phyloP scores from a whole-genome alignment of 37 sponge, comb jelly and placozoan species.

The Aplysina aerophoba region DNA sequence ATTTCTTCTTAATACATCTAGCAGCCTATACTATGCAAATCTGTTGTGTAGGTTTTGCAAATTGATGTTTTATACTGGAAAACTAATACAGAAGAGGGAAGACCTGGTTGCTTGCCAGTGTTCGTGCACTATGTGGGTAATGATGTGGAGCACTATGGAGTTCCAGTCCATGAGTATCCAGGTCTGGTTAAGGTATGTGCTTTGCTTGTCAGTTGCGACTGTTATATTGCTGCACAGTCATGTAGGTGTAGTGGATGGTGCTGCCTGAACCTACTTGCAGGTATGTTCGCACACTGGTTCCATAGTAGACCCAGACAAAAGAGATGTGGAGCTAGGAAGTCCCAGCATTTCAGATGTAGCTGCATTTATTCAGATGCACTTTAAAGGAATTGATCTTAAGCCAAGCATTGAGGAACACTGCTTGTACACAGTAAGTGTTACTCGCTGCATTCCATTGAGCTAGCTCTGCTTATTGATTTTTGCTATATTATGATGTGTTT shows the following conservation, averaged over 20 bases:
- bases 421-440: conserved; percentile 32
- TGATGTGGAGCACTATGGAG: too few relatives aligned
- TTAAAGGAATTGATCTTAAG: conserved; percentile 2
- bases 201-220: too few relatives aligned
- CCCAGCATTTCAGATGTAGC: not conserved
- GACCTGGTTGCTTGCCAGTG: not conserved
- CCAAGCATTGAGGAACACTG: conserved; percentile 44
- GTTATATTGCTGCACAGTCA: too few relatives aligned
- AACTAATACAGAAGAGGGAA: not conserved
- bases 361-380: conserved; percentile 15
- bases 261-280: not conserved
- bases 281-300: conserved; percentile 1
- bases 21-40: too few relatives aligned
- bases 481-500: too few relatives aligned
- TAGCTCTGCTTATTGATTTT: too few relatives aligned
- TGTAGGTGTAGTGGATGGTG: too few relatives aligned
- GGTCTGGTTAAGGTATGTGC: not conserved
- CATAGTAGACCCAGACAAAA: conserved; percentile 28
- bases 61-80: not conserved
- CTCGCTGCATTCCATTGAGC: too few relatives aligned
- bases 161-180: not conserved
- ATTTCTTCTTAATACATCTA: too few relatives aligned
- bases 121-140: too few relatives aligned
- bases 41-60: not conserved
- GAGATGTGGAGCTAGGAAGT: conserved; percentile 1